Percentiles rank a stretch among this genome's conserved stretches.
These are phyloP conservation scores for Corythucha ciliata DNA, from an alignment of 2,888 invertebrate genomes.

Conservation along the genomic window DNA sequence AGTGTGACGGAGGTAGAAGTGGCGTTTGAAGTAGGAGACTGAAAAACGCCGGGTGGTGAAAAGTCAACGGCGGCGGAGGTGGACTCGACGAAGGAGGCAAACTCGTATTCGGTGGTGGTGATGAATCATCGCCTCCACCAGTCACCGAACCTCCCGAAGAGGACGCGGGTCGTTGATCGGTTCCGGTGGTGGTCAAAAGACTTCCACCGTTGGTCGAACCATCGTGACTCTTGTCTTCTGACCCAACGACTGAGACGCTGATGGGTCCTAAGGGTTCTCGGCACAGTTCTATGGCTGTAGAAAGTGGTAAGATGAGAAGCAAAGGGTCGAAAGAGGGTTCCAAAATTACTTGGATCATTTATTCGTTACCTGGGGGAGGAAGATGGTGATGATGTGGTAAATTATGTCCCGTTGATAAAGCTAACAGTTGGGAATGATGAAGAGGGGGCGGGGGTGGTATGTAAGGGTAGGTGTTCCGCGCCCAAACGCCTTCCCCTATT, in stretches of 20 bases:
- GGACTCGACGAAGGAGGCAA: conserved; percentile 27
- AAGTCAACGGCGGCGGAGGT: conserved; percentile 31
- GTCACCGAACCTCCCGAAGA: conserved; percentile 27
- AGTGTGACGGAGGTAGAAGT: conserved; percentile 64
- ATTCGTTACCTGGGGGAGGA: conserved; percentile 9
- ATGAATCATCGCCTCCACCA: conserved; percentile 21
- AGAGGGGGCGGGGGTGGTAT: conserved; percentile 40
- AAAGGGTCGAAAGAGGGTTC: background rate
- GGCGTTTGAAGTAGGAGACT: conserved; percentile 62
- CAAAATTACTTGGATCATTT: background rate
- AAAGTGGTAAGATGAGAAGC: conserved; percentile 5
- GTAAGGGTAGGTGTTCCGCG: conserved; percentile 42
- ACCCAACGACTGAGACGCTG: conserved; percentile 35
- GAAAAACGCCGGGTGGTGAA: conserved; percentile 37
- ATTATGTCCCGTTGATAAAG: conserved; percentile 23
- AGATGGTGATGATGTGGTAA: no score
- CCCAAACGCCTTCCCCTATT: conserved; percentile 39
- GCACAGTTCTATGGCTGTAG: conserved; percentile 26
- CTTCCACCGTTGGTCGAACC: conserved; percentile 19
- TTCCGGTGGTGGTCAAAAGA: conserved; percentile 26
- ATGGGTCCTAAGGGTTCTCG: conserved; percentile 37
- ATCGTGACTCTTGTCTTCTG: conserved; percentile 29
- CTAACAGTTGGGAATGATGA: conserved; percentile 27
- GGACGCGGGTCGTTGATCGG: conserved; percentile 17
- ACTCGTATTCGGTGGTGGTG: conserved; percentile 32